These are phyloP conservation scores for Cyclophora punctaria DNA, from an alignment of 2,888 invertebrate genomes.

Conservation along the genomic window DNA sequence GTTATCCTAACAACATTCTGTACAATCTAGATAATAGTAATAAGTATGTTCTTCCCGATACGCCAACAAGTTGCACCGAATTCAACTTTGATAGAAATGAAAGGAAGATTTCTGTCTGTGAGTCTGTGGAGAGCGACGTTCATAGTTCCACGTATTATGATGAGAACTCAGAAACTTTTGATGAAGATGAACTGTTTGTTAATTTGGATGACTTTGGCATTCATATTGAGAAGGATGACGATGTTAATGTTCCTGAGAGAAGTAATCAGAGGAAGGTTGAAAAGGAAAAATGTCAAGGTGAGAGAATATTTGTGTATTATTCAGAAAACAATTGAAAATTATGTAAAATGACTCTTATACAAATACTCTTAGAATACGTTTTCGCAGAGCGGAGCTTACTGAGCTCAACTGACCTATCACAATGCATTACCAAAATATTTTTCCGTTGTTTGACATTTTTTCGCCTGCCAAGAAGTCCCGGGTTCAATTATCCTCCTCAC, in stretches of 20 bases:
- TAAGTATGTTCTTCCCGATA: slow-evolving; percentile 55
- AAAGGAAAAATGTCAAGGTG: slow-evolving; percentile 56
- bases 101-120: slow-evolving; percentile 57
- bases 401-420: no score
- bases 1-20: slow-evolving; percentile 64
- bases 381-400: no score
- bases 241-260: slow-evolving; percentile 21
- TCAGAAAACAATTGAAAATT: neutral
- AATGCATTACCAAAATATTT: no score
- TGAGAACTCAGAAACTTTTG: slow-evolving; percentile 60
- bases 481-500: no score
- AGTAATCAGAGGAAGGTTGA: slow-evolving; percentile 32
- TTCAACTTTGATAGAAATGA: slow-evolving; percentile 52
- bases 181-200: slow-evolving; percentile 64
- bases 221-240: slow-evolving; percentile 47
- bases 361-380: no score
- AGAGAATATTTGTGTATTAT: neutral
- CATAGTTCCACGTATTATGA: slow-evolving; percentile 61
- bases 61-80: slow-evolving; percentile 62
- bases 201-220: slow-evolving; percentile 66
- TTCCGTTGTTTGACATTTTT: no score
- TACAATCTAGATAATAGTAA: slow-evolving; percentile 55
- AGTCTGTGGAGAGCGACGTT: slow-evolving; percentile 63
- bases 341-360: neutral
- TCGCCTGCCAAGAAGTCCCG: no score